These are phyloP conservation scores for Notolabrus celidotus DNA, from an alignment of 2,797 vertebrate species.

Conservation along the genomic window DNA sequence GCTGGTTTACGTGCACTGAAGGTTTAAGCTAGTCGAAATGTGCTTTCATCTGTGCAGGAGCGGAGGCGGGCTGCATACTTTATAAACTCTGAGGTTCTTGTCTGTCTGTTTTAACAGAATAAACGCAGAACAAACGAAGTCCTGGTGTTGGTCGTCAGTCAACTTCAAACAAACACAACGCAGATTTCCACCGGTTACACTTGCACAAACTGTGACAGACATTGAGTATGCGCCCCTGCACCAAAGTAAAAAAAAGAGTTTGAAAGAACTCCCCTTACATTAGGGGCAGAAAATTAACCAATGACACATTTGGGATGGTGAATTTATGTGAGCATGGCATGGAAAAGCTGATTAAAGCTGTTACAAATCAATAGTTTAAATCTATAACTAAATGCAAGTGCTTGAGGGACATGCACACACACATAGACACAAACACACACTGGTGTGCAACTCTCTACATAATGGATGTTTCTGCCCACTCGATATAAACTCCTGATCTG, in stretches of 20 bases:
- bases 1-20: no score
- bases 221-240: background rate
- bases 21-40: no score
- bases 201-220: background rate
- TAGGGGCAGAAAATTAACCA: background rate
- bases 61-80: no score
- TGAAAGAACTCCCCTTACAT: background rate
- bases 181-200: no score
- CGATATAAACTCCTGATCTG: conserved; percentile 22
- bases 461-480: conserved; percentile 34
- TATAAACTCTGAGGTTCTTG: no score
- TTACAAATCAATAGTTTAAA: conserved; percentile 25
- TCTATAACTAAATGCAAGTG: conserved; percentile 44
- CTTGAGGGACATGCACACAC: background rate
- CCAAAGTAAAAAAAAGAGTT: conserved; percentile 6
- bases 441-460: conserved; percentile 14
- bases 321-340: background rate
- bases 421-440: background rate
- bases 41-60: no score
- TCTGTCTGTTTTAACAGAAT: no score
- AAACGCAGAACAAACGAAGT: no score
- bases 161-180: no score
- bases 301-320: background rate
- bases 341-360: background rate
- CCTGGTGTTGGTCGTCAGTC: no score